These are phyloP conservation scores for Perccottus glenii DNA, from an alignment of 2,113 vertebrate genomes.

Conservation along the genomic window DNA sequence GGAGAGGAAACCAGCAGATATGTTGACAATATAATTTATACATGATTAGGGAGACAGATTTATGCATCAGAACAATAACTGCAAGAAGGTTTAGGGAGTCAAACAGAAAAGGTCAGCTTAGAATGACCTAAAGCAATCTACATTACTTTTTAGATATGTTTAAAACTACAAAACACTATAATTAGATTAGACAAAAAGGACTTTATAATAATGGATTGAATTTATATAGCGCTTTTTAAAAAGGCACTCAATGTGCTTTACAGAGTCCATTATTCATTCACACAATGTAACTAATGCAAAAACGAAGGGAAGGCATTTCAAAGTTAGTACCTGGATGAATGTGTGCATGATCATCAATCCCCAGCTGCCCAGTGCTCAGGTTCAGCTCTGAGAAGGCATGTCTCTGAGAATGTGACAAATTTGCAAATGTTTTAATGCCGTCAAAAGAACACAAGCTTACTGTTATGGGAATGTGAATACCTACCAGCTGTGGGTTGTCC, in stretches of 20 bases:
- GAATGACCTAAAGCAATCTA: not conserved
- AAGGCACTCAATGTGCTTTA: too few relatives aligned
- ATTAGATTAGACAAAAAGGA: too few relatives aligned
- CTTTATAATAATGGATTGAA: not conserved
- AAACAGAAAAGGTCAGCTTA: not conserved
- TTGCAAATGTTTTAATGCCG: not conserved
- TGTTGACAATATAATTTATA: slow-evolving; percentile 13
- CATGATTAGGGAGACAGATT: slow-evolving; percentile 3
- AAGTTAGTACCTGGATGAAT: slow-evolving; percentile 86
- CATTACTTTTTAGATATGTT: too few relatives aligned
- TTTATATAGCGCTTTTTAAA: too few relatives aligned
- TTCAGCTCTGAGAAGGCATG: slow-evolving; percentile 87
- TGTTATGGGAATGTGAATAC: slow-evolving; percentile 26
- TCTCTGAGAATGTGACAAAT: slow-evolving; percentile 75
- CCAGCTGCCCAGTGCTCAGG: slow-evolving; percentile 88
- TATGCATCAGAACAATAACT: not conserved
- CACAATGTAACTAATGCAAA: too few relatives aligned
- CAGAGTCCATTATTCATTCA: too few relatives aligned
- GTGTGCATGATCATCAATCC: slow-evolving; percentile 91
- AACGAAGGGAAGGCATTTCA: too few relatives aligned
- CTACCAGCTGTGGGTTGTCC: slow-evolving; percentile 90
- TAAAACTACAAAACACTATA: too few relatives aligned
- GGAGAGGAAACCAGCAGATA: slow-evolving; percentile 14
- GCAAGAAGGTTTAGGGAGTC: not conserved
- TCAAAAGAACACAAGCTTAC: not conserved